Evolutionary conservation across 1,140 invertebrate genomes (phyloP), one percentile per base, ranked within the genome.

Genomic region (Drosophila hydei): DNA sequence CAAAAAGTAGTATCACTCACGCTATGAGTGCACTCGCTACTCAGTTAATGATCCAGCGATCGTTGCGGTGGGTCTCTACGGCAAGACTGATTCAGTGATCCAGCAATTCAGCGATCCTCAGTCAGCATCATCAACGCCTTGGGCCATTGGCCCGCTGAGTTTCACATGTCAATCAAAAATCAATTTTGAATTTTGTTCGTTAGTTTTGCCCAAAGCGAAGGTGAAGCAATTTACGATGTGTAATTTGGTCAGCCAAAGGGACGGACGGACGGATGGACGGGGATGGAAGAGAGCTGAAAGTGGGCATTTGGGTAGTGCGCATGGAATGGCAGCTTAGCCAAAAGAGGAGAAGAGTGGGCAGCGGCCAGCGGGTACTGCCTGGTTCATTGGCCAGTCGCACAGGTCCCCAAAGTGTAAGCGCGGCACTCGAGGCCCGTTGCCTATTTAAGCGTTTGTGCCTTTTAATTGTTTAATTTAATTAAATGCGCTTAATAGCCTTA

Each of bases 391-490:
- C 56, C 72, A 72, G 68, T 55, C 30, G 42, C 30, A 36, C 14
- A 52, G 64, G 50, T 69, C 69, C 69, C 69, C 43, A 58, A 58
- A 65, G 69, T 58, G 36, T 21, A 19, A 21, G 30, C 58, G 61
- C 62, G 61, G 52, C 68, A 71, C 51, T 64, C 42, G 55, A 42
- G 48, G 33, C 70, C 21, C 51, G 47, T 70, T 70, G 63, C 70
- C 58, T 70, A 68, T 73, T 69, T 72, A 42, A 56, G 63, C 48
- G 19, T 42, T 63, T 45, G 42, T 74, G 36, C 14, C 62, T 75
- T 85, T 88, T 89, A 88, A 88, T 88, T 89, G 84, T 89, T 87
- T 89, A 89, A 89, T 89, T 89, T 88, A 83, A 88, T 88, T 88
- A 88, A 88, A 89, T 88, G 72, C 83, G 67, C 69, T 79, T 87